Evolutionary conservation across 2,888 invertebrate genomes (phyloP).

Genomic region (Caenorhabditis wallacei): DNA sequence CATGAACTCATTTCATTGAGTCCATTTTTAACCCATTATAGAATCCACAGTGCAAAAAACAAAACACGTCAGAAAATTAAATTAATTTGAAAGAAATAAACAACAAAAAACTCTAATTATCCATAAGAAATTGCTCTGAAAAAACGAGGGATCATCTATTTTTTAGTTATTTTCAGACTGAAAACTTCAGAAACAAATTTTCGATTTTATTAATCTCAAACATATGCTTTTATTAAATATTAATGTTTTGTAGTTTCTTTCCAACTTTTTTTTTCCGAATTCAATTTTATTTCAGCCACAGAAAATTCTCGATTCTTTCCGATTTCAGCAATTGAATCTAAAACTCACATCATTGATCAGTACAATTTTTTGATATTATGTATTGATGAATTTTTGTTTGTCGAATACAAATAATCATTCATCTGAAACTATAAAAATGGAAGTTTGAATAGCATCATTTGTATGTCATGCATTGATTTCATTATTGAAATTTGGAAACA

Average conservation of each 20-base stretch:
- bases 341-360: constrained; percentile 8
- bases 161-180: not conserved
- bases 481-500: too few relatives aligned
- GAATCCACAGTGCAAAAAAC: constrained; percentile 21
- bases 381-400: constrained; percentile 2
- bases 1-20: not conserved
- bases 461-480: too few relatives aligned
- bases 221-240: not conserved
- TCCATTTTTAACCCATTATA: constrained; percentile 7
- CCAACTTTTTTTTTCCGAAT: too few relatives aligned
- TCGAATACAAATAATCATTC: not conserved
- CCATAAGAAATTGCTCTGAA: constrained; percentile 1
- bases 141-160: not conserved
- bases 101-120: not conserved
- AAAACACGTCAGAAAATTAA: constrained; percentile 26
- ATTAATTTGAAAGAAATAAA: not conserved
- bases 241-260: constrained; percentile 9
- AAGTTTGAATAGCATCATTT: constrained; percentile 8
- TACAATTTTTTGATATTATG: constrained; percentile 4
- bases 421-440: not conserved
- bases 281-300: too few relatives aligned
- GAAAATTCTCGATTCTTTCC: too few relatives aligned
- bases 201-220: not conserved
- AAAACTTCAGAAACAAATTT: not conserved
- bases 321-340: not conserved